Evolutionary conservation across 2,113 vertebrate species (phyloP).

Genomic region (Bolborhynchus lineola): DNA sequence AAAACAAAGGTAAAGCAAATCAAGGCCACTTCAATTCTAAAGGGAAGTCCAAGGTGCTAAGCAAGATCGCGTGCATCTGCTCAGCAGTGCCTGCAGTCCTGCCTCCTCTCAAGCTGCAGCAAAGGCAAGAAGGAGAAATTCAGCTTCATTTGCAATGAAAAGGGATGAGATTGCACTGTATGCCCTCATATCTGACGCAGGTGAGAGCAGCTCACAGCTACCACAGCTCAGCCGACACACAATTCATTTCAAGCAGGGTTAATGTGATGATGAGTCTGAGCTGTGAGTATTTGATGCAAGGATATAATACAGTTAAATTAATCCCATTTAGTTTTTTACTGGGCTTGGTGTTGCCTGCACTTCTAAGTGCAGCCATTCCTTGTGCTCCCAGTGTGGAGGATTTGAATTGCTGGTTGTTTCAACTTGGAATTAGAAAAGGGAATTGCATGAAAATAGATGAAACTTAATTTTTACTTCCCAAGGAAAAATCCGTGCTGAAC

Average conservation of each 20-base stretch:
- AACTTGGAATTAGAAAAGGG: neutral
- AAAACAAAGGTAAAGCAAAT: conserved; percentile 5
- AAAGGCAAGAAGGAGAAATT: neutral
- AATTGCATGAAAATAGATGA: neutral
- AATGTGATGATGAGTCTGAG: neutral
- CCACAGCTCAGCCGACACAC: neutral
- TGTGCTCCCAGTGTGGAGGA: neutral
- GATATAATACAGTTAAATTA: neutral
- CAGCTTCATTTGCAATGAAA: neutral
- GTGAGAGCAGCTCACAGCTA: neutral
- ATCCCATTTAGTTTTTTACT: neutral
- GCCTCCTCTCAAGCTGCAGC: neutral
- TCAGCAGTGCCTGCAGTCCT: neutral
- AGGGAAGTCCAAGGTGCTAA: neutral
- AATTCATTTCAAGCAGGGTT: neutral
- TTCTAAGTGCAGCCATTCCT: neutral
- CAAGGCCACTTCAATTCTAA: neutral
- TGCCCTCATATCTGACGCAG: neutral
- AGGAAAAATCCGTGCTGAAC: neutral
- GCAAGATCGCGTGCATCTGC: neutral
- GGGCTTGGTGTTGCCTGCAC: neutral
- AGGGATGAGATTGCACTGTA: neutral
- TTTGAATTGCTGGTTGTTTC: neutral
- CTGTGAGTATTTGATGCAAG: neutral
- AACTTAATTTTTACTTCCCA: neutral